Evolutionary conservation across 2,113 vertebrate genomes (phyloP).

Genomic region (Chionomys nivalis): DNA sequence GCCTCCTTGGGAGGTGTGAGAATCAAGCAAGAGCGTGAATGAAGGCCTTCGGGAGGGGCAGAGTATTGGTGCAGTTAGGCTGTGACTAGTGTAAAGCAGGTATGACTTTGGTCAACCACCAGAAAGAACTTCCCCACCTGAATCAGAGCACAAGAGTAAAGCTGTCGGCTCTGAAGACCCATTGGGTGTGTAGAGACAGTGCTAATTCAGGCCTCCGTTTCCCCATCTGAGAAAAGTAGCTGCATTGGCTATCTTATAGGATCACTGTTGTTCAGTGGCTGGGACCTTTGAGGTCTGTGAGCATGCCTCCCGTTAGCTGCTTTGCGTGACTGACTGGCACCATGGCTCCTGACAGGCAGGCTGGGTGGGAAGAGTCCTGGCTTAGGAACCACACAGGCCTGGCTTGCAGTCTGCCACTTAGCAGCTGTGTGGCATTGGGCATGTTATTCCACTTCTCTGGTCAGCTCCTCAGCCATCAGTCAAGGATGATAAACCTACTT

Average conservation of each 20-base stretch:
- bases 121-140: neutral
- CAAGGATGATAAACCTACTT: neutral
- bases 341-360: neutral
- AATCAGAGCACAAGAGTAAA: neutral
- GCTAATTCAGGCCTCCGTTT: neutral
- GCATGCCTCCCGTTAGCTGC: accelerated
- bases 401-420: neutral
- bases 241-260: too few relatives aligned
- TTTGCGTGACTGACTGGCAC: accelerated
- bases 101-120: neutral
- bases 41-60: neutral
- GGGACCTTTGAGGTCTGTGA: neutral
- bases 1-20: accelerated
- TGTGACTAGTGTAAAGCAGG: neutral
- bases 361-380: neutral
- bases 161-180: neutral
- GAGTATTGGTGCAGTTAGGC: accelerated
- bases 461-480: neutral
- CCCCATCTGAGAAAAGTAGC: neutral
- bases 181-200: too few relatives aligned
- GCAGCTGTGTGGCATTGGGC: neutral
- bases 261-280: accelerated
- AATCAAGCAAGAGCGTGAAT: neutral
- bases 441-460: neutral
- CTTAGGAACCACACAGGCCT: neutral